Evolutionary conservation across 2,797 vertebrate species (phyloP), one percentile per base, ranked within the genome.

Genomic region (Hapalemur alaotrensis): DNA sequence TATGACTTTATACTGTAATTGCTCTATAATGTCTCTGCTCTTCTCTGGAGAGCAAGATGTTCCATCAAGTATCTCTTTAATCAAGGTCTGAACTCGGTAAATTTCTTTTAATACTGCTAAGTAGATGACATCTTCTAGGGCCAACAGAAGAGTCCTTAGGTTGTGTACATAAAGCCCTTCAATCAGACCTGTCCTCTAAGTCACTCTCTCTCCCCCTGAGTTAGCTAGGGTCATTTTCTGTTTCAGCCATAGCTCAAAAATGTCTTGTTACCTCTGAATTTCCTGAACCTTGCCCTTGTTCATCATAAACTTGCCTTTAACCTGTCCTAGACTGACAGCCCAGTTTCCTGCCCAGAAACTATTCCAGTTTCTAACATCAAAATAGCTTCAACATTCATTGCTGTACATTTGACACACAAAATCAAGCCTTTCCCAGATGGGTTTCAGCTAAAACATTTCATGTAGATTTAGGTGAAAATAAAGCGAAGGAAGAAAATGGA

Each of bases 251-350:
- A 94, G 43, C 67, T 89, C 48, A 73, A 17, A 86, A 93, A 8
- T 82, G 54, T 79, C n/a, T 59, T 63, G 35, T 17, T 54, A 73
- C 35, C 46, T 48, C 67, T 30, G 30, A 85, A 86, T 83, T 69
- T 83, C 41, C 83, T 91, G 48, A 92, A 59, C 28, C 6, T 57
- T 67, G 32, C 78, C 32, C n/a, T 78, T 35, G 18, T 96, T 81
- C 46, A 90, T 78, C 79, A 89, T 23, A 95, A 90, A 91, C 70
- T 92, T 85, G 35, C 59, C 54, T 84, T 94, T n/a, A 94, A 80
- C 15, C 3, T 69, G 20, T 73, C 35, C 20, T 65, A 91, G 12
- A 85, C 23, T 82, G 57, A 91, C 67, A 78, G 22, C 50, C 48
- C 50, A 57, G 23, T 86, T 91, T 94, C 59, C 28, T 80, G 72